These are phyloP conservation scores for Panagrolaimus sp. DNA, from an alignment of 1,140 invertebrate species.

Conservation along the genomic window DNA sequence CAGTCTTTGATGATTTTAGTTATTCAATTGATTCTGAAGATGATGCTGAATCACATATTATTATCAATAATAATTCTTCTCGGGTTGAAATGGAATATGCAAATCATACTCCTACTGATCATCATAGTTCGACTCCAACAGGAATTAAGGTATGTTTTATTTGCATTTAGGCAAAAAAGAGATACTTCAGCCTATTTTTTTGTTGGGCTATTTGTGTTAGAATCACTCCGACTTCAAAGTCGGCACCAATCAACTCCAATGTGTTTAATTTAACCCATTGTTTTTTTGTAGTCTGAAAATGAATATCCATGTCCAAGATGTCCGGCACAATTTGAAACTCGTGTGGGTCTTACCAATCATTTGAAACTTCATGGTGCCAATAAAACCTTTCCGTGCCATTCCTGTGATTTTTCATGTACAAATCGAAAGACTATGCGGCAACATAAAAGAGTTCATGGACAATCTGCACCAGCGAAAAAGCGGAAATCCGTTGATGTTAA, in stretches of 20 bases:
- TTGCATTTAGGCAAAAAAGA: no score
- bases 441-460: constrained; percentile 13
- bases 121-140: no score
- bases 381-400: constrained; percentile 29
- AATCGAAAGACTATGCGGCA: constrained; percentile 47
- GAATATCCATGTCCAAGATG: constrained; percentile 35
- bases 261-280: background rate
- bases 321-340: constrained; percentile 38
- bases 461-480: background rate
- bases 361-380: constrained; percentile 36
- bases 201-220: no score
- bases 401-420: constrained; percentile 39
- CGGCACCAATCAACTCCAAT: background rate
- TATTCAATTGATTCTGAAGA: background rate
- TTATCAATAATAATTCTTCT: background rate
- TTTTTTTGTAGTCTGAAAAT: constrained; percentile 9
- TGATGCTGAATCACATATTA: background rate
- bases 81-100: background rate
- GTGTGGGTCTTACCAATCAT: constrained; percentile 44
- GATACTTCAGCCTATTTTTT: no score
- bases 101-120: no score
- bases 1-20: constrained; percentile 4
- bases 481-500: background rate
- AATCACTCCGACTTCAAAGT: background rate
- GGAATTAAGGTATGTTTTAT: no score